Evolutionary conservation across 2,797 vertebrate genomes (phyloP), one percentile per base, ranked within the genome.

Genomic region (Yasuhikotakia modesta): DNA sequence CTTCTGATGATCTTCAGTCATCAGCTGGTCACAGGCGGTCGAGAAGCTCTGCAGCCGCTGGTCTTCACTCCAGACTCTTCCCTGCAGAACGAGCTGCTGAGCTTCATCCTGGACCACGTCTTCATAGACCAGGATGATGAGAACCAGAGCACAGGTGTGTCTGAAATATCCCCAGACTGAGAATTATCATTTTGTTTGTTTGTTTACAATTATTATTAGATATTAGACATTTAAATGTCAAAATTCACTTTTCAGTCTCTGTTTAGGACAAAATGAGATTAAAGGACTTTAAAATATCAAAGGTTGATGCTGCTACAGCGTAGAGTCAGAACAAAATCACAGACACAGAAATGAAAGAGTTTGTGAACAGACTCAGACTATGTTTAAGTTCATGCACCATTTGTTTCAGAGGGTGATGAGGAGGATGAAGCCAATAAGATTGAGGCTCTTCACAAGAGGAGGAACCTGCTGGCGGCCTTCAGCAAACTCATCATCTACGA

Each of bases 391-490:
- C 22, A 10, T 7, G 8, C n/a, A n/a, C n/a, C n/a, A n/a, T 45
- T 21, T 50, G 50, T 52, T 63, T 30, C 43, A 99, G 98, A 99
- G 89, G 97, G 98, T 81, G 98, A 99, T 84, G 98, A 99, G 90
- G 98, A 99, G 88, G 98, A 99, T 66, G 98, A 99, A 91, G 98
- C 98, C 82, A 99, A 99, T 91, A 99, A 99, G 93, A 99, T 99
- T 8, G 98, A 99, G 87, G 98, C 98, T 79, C 95, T 99, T 63
- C 98, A 99, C 90, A 99, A 99, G 89, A 96, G 98, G 88, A 97
- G 98, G 85, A 99, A 99, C 84, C 95, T 99, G 75, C 89, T 99
- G 48, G 98, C 98, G n/a, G 96, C 97, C 77, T 99, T 99, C 87
- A 96, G 97, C 92, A 99, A 99, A 88, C 95, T 99, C 86, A 98